Evolutionary conservation across 2,797 vertebrate species (phyloP).

Genomic region (Sebastes variabilis): DNA sequence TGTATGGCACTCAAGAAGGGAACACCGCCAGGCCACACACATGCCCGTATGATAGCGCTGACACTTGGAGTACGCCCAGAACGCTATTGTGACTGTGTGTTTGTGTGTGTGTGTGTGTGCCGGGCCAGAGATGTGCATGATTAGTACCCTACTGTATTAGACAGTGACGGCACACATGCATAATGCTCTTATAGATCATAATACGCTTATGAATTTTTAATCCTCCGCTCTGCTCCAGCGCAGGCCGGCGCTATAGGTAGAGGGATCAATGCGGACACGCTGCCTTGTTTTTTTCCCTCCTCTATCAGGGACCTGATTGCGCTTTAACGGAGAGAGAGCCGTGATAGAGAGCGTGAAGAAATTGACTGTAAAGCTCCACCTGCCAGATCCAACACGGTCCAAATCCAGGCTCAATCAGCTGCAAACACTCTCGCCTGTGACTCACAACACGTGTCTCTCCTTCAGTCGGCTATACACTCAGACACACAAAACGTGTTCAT

Average conservation of each 20-base stretch:
- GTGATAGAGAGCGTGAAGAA: constrained; percentile 32
- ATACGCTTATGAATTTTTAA: constrained; percentile 83
- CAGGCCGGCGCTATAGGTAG: constrained; percentile 63
- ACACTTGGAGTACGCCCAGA: constrained; percentile 74
- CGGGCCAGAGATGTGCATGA: constrained; percentile 54
- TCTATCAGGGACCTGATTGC: constrained; percentile 52
- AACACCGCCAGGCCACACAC: constrained; percentile 68
- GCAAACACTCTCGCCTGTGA: constrained; percentile 24
- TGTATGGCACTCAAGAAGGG: constrained; percentile 74
- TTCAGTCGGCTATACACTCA: background rate
- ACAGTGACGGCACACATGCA: constrained; percentile 66
- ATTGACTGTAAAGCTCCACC: constrained; percentile 41
- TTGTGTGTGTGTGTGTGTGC: constrained; percentile 12
- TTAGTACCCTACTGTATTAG: constrained; percentile 69
- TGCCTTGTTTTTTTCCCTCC: constrained; percentile 16
- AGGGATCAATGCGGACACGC: constrained; percentile 64
- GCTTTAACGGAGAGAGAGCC: constrained; percentile 59
- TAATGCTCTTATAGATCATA: constrained; percentile 82
- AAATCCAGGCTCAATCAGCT: constrained; percentile 40
- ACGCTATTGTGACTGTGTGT: constrained; percentile 48
- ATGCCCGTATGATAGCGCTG: constrained; percentile 65
- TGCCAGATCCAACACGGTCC: constrained; percentile 37
- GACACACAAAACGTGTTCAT: background rate
- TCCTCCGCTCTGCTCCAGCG: constrained; percentile 62
- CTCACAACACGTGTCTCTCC: constrained; percentile 3